phyloP scores from a whole-genome alignment of 2,888 invertebrate species.

The Synergus gifuensis region DNA sequence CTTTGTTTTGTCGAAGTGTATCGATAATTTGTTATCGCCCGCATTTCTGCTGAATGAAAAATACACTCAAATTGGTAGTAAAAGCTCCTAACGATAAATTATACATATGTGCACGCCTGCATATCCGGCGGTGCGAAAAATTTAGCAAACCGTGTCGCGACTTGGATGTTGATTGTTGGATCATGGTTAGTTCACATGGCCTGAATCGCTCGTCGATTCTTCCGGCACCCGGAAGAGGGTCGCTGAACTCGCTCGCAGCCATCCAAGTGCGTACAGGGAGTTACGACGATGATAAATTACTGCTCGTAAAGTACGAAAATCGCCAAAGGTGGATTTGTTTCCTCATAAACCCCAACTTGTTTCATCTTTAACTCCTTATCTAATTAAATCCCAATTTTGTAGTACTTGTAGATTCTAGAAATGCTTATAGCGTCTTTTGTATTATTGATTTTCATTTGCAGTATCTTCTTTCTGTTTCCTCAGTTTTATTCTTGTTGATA shows the following conservation, averaged over 20 bases:
- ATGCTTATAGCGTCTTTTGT: neutral
- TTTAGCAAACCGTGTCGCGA: conserved; percentile 29
- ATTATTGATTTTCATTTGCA: neutral
- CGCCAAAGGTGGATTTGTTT: conserved; percentile 25
- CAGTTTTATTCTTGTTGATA: too few species aligned
- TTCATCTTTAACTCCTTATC: neutral
- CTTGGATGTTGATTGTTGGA: conserved; percentile 17
- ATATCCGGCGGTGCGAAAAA: conserved; percentile 29
- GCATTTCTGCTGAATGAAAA: conserved; percentile 7
- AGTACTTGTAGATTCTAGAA: neutral
- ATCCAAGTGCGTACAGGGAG: conserved; percentile 8
- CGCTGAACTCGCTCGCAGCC: conserved; percentile 28
- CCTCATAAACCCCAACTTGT: neutral
- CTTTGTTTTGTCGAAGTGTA: neutral
- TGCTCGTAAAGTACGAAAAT: conserved; percentile 13
- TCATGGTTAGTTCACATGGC: conserved; percentile 17
- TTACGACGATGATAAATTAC: conserved; percentile 24
- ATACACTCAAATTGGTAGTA: conserved; percentile 8
- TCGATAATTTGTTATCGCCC: conserved; percentile 11
- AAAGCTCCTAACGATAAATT: conserved; percentile 24
- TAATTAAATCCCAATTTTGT: neutral
- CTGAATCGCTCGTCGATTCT: conserved; percentile 32
- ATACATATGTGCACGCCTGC: conserved; percentile 4
- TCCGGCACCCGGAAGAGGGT: conserved; percentile 37
- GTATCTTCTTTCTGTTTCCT: too few species aligned